Base-by-base conservation (phyloP, 2,888 invertebrate genomes). In the Spodoptera littoralis region DNA sequence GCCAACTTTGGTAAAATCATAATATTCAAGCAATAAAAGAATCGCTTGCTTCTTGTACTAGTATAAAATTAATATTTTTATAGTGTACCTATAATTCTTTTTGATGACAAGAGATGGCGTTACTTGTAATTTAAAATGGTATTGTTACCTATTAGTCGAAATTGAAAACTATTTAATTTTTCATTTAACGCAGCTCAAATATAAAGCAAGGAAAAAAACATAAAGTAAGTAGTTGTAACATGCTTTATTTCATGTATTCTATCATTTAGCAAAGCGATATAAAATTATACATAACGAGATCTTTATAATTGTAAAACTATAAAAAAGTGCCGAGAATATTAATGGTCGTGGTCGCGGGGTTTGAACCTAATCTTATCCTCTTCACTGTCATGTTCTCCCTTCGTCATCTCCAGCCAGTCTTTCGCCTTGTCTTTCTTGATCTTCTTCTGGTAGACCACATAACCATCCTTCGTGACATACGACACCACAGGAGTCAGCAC, bases 401-500 rank as follows among this genome's bases (percentile, higher is more conserved):
- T 83, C 2, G 83, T 79, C 36, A 88, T 69, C 24, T 89, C 85
- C 53, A 93, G 70, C 92, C 92, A 94, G 53, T 93, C 91, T 49
- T 83, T 88, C 1, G 91, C 91, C 44, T 84, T 89, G 2, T 92
- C 88, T 27, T 88, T 91, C 68, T 88, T 90, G 36, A 93, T 89
- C 66, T 90, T 93, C 73, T 92, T 93, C 77, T 92, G 91, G 62
- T 91, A 94, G 1, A 93, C 86, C 3, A 93, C 91, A 46, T 88
- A 89, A 0, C 93, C 93, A 60, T 91, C 90, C 51, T 90, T 90
- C 0, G 92, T 93, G 0, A 94, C 86, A 50, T 93, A 93, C 0
- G 93, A 93, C 0, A 93, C 88, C 0, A 94, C 91, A 1, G 93
- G 93, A 6, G 92, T 93, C 2, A 94, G 69, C 0, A 92, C 88